Evolutionary conservation across 2,113 vertebrate genomes (phyloP), one percentile per base, ranked within the genome.

Genomic region (Podarcis raffonei): DNA sequence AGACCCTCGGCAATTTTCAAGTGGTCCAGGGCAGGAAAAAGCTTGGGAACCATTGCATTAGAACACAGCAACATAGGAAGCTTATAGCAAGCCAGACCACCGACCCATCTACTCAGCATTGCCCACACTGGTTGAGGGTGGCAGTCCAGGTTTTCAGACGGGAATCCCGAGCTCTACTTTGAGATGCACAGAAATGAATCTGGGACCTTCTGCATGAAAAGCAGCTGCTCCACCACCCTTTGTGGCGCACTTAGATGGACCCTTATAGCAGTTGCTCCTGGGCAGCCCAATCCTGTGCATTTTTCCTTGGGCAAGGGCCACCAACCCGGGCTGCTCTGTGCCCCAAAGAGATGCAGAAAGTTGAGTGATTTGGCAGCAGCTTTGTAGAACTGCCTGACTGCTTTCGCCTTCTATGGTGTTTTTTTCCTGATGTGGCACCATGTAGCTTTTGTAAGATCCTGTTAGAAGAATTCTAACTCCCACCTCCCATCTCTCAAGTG

Each of bases 321-420:
- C 12, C 7, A 13, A 27, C 18, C n/a, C n/a, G n/a, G n/a, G n/a
- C n/a, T 86, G 85, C 66, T 86, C 30, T 3, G 1, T 72, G 27
- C 65, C 25, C 23, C 83, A 48, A 75, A 82, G 32, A 90, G 16
- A 11, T 48, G 53, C 78, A 80, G 81, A 74, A 62, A 6, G 76
- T 42, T 48, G 30, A 25, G 22, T 25, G 37, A 6, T 62, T 79
- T 85, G 62, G 87, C 4, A 27, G 76, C 77, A 62, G 87, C 27
- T 89, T 92, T 78, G 65, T 30, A 48, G 25, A 42, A 39, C 57
- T 90, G 32, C 16, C 48, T 93, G 65, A 53, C 69, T 84, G 85
- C n/a, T 11, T 72, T 22, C 86, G 22, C 59, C 82, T 89, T 87
- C 48, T 90, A 27, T 13, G 30, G 22, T 89, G 16, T 39, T 89